Percentiles rank a stretch among this genome's conserved stretches.
Conservation (phyloP, 2,888 invertebrate genomes). For the Pheosia gnoma region DNA sequence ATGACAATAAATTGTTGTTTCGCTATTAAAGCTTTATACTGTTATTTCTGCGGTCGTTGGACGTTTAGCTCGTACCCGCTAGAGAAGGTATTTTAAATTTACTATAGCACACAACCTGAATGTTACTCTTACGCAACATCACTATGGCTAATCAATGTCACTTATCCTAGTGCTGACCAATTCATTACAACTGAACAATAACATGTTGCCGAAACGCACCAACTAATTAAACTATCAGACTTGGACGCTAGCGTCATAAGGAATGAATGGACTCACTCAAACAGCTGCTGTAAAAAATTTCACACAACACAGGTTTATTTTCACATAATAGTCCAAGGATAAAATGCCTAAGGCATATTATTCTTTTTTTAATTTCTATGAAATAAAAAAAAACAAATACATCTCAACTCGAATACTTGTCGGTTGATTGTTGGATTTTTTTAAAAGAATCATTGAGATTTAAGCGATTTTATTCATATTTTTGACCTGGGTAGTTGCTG, state of each 20-base stretch:
- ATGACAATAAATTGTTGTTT: background rate
- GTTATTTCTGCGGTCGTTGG: conserved; percentile 7
- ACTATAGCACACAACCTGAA: conserved; percentile 76
- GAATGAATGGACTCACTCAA: conserved; percentile 29
- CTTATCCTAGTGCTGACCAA: conserved; percentile 53
- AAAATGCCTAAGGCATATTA: conserved; percentile 11
- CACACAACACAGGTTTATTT: conserved; percentile 33
- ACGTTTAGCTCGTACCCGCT: conserved; percentile 23
- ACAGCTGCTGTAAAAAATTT: conserved; percentile 26
- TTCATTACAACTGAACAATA: conserved; percentile 28
- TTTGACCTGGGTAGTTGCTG: conserved; percentile 26
- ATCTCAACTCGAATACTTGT: conserved; percentile 33
- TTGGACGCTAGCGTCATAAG: conserved; percentile 28
- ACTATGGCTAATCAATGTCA: conserved; percentile 65
- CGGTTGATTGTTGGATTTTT: conserved; percentile 28
- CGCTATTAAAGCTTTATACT: conserved; percentile 6
- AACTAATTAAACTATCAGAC: conserved; percentile 36
- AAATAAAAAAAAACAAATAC: conserved; percentile 36
- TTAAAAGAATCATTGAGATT: conserved; percentile 19
- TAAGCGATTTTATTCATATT: conserved; percentile 29
- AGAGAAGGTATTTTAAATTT: conserved; percentile 31
- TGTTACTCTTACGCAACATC: conserved; percentile 67
- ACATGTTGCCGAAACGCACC: conserved; percentile 27
- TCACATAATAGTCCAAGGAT: conserved; percentile 27
- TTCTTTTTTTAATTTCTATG: conserved; percentile 22